Percentiles rank a stretch among this genome's conserved stretches.
phyloP scores from a whole-genome alignment of 2,797 vertebrate genomes.

The Neoniphon sammara region DNA sequence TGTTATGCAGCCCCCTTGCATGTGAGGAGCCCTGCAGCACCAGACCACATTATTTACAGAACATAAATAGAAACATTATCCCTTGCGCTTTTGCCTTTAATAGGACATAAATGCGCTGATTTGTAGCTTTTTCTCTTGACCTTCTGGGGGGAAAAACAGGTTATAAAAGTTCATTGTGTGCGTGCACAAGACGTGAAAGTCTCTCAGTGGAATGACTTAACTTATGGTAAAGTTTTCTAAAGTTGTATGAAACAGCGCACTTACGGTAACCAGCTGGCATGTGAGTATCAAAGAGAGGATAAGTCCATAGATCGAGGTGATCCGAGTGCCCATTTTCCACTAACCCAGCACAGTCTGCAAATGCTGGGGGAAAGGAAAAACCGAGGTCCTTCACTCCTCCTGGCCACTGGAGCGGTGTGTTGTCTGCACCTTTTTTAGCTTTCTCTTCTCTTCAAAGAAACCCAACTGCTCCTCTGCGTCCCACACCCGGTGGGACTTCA shows the following conservation, averaged over 20 bases:
- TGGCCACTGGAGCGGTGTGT: slow-evolving; percentile 55
- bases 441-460: slow-evolving; percentile 53
- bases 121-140: slow-evolving; percentile 23
- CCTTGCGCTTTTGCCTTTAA: slow-evolving; percentile 32
- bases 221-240: slow-evolving; percentile 24
- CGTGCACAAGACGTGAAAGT: background rate
- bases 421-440: slow-evolving; percentile 57
- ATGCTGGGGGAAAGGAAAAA: slow-evolving; percentile 65
- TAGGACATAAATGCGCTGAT: slow-evolving; percentile 26
- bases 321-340: slow-evolving; percentile 81
- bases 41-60: slow-evolving; percentile 29
- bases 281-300: slow-evolving; percentile 74
- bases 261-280: slow-evolving; percentile 81
- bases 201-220: background rate
- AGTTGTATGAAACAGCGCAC: slow-evolving; percentile 44
- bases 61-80: slow-evolving; percentile 41
- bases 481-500: slow-evolving; percentile 77
- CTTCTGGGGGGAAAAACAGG: background rate
- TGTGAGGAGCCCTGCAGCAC: slow-evolving; percentile 24
- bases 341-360: slow-evolving; percentile 74
- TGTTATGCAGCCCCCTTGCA: slow-evolving; percentile 48
- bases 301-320: slow-evolving; percentile 76
- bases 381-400: slow-evolving; percentile 74
- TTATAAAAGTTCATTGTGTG: background rate
- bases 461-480: slow-evolving; percentile 68